Evolutionary conservation across 2,888 invertebrate genomes (phyloP), one percentile per base, ranked within the genome.

Genomic region (Dorcus parallelipipedus): DNA sequence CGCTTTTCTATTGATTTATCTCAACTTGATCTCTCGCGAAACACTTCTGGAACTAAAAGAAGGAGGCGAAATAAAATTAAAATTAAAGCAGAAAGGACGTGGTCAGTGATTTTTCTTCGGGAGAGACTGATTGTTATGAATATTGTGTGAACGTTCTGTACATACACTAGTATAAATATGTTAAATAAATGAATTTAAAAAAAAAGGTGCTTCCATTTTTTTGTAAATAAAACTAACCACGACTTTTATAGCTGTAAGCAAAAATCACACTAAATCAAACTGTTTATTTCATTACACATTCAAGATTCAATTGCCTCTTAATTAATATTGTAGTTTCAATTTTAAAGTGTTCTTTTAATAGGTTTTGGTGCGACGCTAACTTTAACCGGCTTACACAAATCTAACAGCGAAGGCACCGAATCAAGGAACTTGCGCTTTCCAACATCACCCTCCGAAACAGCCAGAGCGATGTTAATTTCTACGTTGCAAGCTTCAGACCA

Each of bases 401-500:
- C 93, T 42, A 95, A 80, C 39, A 89, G 82, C 60, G 84, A 84
- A 6, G 86, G 80, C 67, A 79, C 79, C 20, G 79, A 76, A 58
- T 80, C 77, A 9, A 77, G 73, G 59, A 76, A 75, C 64, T 77
- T 76, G 52, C 73, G 66, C 59, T 76, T 77, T 52, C 80, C 79
- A 59, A 79, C 71, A 65, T 83, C 82, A 3, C 80, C 79, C 63
- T 85, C 84, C 0, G 84, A 83, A 45, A 93, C 88, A 3, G 93
- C 88, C 47, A 95, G 79, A 42, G 93, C 93, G 42, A 95, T 82
- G 3, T 89, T 89, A 59, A 95, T 87, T 73, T 95, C 93, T 17
- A 95, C 90, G 57, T 91, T 90, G 67, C 93, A 93, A 0, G 94
- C 89, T 78, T 95, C 95, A 56, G 93, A 92, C 94, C 94, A 94